Conservation (phyloP, 2,113 vertebrate genomes). For the Parus major region DNA sequence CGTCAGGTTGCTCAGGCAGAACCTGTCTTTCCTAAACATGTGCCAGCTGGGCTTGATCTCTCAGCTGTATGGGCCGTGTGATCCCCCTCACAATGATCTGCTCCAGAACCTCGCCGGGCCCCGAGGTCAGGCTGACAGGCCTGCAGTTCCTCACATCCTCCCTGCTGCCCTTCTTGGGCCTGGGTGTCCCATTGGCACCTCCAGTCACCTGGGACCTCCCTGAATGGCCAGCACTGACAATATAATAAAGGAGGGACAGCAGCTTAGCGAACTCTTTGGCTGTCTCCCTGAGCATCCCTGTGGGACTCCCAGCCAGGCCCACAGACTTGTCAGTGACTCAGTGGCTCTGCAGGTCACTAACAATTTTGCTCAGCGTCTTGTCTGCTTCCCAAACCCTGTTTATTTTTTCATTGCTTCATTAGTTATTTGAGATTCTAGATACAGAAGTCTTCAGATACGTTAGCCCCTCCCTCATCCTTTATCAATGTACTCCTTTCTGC, state of each 20-base stretch:
- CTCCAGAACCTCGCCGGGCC: fast-evolving
- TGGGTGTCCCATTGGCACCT: not conserved
- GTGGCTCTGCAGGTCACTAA: not conserved
- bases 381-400: fast-evolving
- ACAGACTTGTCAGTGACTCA: not conserved
- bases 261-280: fast-evolving
- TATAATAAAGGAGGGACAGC: fast-evolving
- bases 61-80: fast-evolving
- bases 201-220: fast-evolving
- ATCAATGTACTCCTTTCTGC: fast-evolving
- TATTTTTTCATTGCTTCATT: fast-evolving
- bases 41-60: not conserved
- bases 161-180: fast-evolving
- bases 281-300: fast-evolving
- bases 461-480: fast-evolving
- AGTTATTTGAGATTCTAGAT: fast-evolving
- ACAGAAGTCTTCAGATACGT: not conserved
- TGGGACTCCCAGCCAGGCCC: fast-evolving
- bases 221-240: fast-evolving
- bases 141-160: fast-evolving
- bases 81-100: fast-evolving
- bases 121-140: not conserved
- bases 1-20: not conserved
- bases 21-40: not conserved
- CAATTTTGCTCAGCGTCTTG: fast-evolving